These are phyloP conservation scores for Calyptommatus sinebrachiatus DNA, from an alignment of 2,113 vertebrate genomes.

Conservation along the genomic window DNA sequence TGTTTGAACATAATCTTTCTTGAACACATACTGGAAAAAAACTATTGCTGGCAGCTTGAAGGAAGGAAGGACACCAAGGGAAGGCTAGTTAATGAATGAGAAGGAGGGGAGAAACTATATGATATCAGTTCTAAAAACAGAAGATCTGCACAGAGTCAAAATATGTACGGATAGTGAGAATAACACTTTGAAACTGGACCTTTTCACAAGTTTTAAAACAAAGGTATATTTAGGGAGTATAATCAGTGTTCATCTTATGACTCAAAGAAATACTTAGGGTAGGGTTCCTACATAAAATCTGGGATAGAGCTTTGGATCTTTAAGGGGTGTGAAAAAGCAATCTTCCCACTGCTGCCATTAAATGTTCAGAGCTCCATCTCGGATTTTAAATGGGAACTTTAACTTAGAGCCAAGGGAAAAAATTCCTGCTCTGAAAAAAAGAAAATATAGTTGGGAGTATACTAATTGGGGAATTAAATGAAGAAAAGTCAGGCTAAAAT, in stretches of 20 bases:
- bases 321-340: too few relatives aligned
- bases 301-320: too few relatives aligned
- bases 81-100: constrained; percentile 53
- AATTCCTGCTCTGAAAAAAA: too few relatives aligned
- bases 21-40: constrained; percentile 15
- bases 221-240: background rate
- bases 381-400: too few relatives aligned
- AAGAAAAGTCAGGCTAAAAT: background rate
- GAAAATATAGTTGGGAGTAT: background rate
- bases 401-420: background rate
- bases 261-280: too few relatives aligned
- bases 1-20: background rate
- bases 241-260: background rate
- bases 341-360: too few relatives aligned
- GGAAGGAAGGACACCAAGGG: constrained; percentile 46
- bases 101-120: constrained; percentile 49
- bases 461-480: background rate
- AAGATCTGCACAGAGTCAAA: background rate
- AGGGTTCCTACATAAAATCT: too few relatives aligned
- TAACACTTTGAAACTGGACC: background rate
- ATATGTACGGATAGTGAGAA: background rate
- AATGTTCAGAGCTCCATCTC: too few relatives aligned
- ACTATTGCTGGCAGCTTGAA: constrained; percentile 39
- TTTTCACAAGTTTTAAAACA: background rate
- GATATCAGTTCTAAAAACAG: constrained; percentile 41